phyloP scores from a whole-genome alignment of 2,113 vertebrate genomes.

The Solenodon paradoxus region DNA sequence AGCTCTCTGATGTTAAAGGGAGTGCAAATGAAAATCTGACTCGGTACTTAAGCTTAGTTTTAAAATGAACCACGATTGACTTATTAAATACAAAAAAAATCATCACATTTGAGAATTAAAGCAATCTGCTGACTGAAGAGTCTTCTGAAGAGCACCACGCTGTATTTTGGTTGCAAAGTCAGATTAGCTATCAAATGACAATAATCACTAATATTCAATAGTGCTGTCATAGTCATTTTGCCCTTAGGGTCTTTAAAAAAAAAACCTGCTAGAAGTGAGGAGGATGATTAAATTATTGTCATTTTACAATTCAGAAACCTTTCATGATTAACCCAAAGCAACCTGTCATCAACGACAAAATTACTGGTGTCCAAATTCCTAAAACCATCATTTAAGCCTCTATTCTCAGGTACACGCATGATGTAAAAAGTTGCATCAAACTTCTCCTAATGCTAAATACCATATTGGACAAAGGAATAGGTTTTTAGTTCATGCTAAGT shows the following conservation, averaged over 20 bases:
- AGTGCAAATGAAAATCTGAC: constrained; percentile 10
- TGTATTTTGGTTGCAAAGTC: background rate
- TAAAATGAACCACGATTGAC: constrained; percentile 24
- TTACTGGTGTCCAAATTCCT: background rate
- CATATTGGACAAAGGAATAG: background rate
- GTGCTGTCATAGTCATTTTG: background rate
- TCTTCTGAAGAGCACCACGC: background rate
- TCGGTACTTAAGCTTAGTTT: background rate
- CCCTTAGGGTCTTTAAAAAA: background rate
- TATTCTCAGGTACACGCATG: background rate
- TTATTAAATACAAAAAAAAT: background rate
- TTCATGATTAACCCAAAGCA: background rate
- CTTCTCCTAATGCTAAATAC: background rate
- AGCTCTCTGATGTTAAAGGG: constrained; percentile 3
- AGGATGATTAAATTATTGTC: background rate
- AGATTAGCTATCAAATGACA: background rate
- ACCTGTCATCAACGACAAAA: background rate
- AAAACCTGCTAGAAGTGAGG: background rate
- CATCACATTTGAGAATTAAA: background rate
- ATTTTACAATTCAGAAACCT: background rate
- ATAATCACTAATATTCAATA: background rate
- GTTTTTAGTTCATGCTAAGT: background rate
- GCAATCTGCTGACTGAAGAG: background rate
- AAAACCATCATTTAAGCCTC: background rate
- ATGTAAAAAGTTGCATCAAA: background rate